Evolutionary conservation across 2,113 vertebrate species (phyloP).

Genomic region (Megaptera novaeangliae): DNA sequence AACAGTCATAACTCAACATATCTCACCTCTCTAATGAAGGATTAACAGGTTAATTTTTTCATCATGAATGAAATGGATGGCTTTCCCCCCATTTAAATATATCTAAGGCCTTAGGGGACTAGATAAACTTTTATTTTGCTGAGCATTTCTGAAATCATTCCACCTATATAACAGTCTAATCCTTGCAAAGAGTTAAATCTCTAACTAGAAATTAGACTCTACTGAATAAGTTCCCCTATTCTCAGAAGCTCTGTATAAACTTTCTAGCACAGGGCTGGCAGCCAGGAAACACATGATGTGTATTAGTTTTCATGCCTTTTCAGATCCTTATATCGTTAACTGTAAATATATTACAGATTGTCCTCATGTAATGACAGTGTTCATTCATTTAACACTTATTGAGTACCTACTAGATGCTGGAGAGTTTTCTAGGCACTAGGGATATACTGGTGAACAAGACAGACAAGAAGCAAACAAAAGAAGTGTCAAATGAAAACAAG

Average conservation of each 20-base stretch:
- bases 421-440: not conserved
- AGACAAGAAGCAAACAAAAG: not conserved
- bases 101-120: not conserved
- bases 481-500: not conserved
- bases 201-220: not conserved
- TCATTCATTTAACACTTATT: not conserved
- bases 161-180: not conserved
- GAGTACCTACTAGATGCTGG: not conserved
- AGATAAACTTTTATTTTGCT: not conserved
- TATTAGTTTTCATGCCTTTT: not conserved
- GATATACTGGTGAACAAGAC: not conserved
- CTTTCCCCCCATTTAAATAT: not conserved
- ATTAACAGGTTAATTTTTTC: not conserved
- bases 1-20: not conserved
- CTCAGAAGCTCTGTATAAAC: not conserved
- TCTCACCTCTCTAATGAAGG: not conserved
- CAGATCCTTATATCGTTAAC: not conserved
- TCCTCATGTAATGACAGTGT: not conserved
- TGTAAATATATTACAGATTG: not conserved
- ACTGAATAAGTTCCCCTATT: not conserved
- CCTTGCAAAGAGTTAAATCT: not conserved
- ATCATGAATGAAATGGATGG: not conserved
- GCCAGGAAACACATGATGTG: not conserved
- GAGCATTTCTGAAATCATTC: not conserved
- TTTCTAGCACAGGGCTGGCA: not conserved